Conservation (phyloP, 2,888 invertebrate genomes). For the Chaitophorus viminalis region DNA sequence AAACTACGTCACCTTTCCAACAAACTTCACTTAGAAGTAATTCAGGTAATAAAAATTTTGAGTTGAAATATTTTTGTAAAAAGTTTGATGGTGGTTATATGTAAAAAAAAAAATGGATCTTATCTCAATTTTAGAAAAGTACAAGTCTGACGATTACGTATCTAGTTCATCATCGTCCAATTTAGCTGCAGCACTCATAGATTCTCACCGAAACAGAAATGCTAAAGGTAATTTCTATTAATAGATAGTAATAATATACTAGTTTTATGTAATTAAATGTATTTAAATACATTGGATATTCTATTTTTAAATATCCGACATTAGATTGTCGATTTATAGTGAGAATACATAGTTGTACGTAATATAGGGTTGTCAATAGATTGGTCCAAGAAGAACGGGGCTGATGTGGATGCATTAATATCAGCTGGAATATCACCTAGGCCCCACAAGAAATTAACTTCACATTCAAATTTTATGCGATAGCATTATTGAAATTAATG, state of each 20-base stretch:
- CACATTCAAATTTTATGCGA: slow-evolving; percentile 64
- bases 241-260: slow-evolving; percentile 65
- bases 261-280: slow-evolving; percentile 63
- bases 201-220: slow-evolving; percentile 69
- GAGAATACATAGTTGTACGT: slow-evolving; percentile 25
- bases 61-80: too few relatives aligned
- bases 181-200: slow-evolving; percentile 72
- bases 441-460: slow-evolving; percentile 76
- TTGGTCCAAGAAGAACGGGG: slow-evolving; percentile 68
- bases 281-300: neutral
- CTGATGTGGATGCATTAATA: slow-evolving; percentile 66
- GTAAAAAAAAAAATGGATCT: neutral
- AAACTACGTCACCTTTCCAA: slow-evolving; percentile 65
- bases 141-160: slow-evolving; percentile 43
- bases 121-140: slow-evolving; percentile 51
- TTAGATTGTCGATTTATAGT: slow-evolving; percentile 8
- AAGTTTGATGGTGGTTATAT: neutral
- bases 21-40: slow-evolving; percentile 18
- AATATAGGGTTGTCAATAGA: slow-evolving; percentile 41
- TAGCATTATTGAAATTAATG: slow-evolving; percentile 26
- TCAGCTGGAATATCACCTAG: slow-evolving; percentile 74
- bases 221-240: slow-evolving; percentile 64
- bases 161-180: slow-evolving; percentile 69
- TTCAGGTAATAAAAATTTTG: slow-evolving; percentile 12
- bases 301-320: neutral